Base-by-base conservation (phyloP, 2,888 invertebrate genomes). In the Cecidostiba fungosa region DNA sequence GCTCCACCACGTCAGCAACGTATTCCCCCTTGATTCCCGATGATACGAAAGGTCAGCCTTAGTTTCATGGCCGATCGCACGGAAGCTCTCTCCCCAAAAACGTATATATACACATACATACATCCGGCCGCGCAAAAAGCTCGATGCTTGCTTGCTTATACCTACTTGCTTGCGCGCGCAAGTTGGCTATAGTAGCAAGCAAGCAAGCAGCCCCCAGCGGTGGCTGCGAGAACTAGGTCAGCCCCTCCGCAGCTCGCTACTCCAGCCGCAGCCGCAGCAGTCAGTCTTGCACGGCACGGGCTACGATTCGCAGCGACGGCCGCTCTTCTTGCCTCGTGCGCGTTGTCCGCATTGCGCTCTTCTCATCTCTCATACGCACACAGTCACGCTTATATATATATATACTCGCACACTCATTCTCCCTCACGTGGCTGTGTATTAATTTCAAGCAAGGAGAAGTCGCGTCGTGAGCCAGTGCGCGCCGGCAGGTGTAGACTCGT, bases 261-360 rank as follows among this genome's bases (percentile, higher is more conserved):
- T 47, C 59, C 6, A 23, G 47, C 73, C 23, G 36, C 8, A 6
- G 59, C 54, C 32, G 72, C 85, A 50, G 82, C 84, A 72, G 77
- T 87, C 89, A 89, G 90, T 89, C 84, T 89, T 85, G 89, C 88
- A 88, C 88, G 87, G 88, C 86, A 88, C 87, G 88, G 87, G 87
- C 88, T 83, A 89, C 87, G 88, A 87, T 77, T 85, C 86, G 86
- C 69, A 78, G 86, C 43, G 1, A 43, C 86, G 87, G 69, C 26
- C 83, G 12, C 19, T 32, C 26, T 6, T 14, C 43, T 39, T 19
- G 16, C 29, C 26, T 43, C 8, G 26, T 54, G n/a, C 73, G 66
- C 73, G 66, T 26, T 79, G 36, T 77, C 54, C 32, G 70, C 69
- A 43, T 26, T 54, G n/a, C 66, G 14, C 47, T 32, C 74, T 26